Evolutionary conservation across 2,888 invertebrate species (phyloP).

Genomic region (Biston betularia): DNA sequence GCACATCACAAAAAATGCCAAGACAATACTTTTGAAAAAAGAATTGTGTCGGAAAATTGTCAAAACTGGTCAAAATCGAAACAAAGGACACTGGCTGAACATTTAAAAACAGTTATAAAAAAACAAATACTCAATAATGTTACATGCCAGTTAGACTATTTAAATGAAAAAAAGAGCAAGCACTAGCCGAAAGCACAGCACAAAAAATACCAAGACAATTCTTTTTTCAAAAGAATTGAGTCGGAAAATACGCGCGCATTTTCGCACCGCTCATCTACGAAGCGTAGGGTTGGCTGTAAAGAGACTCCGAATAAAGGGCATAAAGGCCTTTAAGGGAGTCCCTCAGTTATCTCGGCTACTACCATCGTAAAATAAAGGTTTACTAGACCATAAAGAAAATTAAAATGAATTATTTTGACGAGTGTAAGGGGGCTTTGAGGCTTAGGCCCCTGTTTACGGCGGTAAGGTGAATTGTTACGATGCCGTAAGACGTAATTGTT

Average conservation of each 20-base stretch:
- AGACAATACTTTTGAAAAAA: too few relatives aligned
- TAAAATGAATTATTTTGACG: conserved; percentile 87
- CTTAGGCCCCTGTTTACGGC: conserved; percentile 59
- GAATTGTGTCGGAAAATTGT: too few relatives aligned
- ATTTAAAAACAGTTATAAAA: not conserved
- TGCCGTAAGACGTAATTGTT: conserved; percentile 75
- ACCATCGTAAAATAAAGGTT: conserved; percentile 85
- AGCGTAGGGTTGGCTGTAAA: conserved; percentile 50
- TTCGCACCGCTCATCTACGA: conserved; percentile 43
- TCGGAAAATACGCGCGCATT: conserved; percentile 38
- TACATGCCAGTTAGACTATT: not conserved
- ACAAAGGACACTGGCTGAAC: not conserved
- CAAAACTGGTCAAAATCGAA: not conserved
- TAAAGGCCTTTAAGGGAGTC: conserved; percentile 80
- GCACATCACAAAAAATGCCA: too few relatives aligned
- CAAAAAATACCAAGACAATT: conserved; percentile 4
- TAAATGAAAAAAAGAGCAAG: not conserved
- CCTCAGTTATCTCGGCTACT: conserved; percentile 81
- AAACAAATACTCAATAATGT: not conserved
- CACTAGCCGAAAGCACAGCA: conserved; percentile 6
- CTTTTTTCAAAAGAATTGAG: conserved; percentile 28
- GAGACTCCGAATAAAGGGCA: conserved; percentile 41
- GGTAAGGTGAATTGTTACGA: conserved; percentile 74
- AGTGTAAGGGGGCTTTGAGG: conserved; percentile 64
- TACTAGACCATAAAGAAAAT: conserved; percentile 85